These are phyloP conservation scores for Metridium senile DNA, from an alignment of 92 coral and sea anemone species.

Conservation along the genomic window DNA sequence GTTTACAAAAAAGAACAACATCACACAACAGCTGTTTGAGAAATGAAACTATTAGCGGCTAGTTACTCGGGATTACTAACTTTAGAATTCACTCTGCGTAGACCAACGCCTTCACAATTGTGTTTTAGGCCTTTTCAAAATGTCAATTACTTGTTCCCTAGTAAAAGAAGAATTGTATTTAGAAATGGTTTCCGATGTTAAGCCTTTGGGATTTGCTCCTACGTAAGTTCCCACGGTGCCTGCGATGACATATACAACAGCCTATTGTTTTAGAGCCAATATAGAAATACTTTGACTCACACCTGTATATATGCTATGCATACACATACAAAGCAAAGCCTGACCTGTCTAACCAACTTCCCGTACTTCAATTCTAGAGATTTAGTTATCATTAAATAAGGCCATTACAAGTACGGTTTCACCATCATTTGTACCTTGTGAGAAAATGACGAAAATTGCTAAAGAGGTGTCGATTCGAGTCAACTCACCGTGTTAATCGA, in stretches of 20 bases:
- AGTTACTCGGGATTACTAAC: neutral
- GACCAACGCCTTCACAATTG: no score
- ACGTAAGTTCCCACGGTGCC: constrained; percentile 25
- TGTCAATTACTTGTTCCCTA: no score
- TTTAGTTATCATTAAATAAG: no score
- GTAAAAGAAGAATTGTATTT: no score
- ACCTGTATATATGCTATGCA: constrained; percentile 4
- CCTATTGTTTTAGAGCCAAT: constrained; percentile 21
- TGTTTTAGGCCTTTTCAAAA: no score
- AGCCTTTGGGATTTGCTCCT: neutral
- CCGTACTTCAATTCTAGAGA: no score
- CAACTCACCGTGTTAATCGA: neutral
- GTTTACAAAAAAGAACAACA: neutral
- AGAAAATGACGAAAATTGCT: constrained; percentile 8
- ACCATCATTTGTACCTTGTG: no score
- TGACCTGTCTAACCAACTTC: constrained; percentile 12
- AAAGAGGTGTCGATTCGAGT: neutral
- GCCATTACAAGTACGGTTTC: no score
- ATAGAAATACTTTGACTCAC: constrained; percentile 6
- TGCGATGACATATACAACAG: neutral
- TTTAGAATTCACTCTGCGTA: no score
- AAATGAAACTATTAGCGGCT: neutral
- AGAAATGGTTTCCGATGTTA: neutral
- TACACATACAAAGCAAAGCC: constrained; percentile 23
- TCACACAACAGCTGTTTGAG: neutral